Conservation (phyloP, 2,113 vertebrate species). For the Myanophis thanlyinensis region DNA sequence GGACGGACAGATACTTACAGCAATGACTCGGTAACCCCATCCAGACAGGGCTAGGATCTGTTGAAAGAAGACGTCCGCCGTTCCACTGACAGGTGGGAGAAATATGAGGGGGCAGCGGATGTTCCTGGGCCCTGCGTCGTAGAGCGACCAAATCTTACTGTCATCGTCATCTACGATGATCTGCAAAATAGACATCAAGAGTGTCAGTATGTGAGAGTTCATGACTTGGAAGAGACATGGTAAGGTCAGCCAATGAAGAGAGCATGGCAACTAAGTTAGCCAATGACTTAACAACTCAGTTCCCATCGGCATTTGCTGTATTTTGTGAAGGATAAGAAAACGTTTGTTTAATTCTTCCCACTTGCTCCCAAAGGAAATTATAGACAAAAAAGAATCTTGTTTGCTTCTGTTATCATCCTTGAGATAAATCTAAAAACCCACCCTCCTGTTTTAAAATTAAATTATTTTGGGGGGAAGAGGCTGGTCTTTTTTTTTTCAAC, state of each 20-base stretch:
- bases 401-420: background rate
- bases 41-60: conserved; percentile 92
- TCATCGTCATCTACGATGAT: conserved; percentile 98
- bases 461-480: background rate
- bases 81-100: conserved; percentile 94
- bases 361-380: background rate
- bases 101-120: conserved; percentile 96
- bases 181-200: conserved; percentile 65
- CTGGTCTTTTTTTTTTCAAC: background rate
- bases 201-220: no score
- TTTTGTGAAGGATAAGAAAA: background rate
- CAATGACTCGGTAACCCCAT: conserved; percentile 97
- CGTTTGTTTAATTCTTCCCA: background rate
- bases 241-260: no score
- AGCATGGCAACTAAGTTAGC: no score
- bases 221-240: no score
- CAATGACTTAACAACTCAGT: no score
- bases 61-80: conserved; percentile 97
- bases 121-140: conserved; percentile 91
- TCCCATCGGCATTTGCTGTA: background rate
- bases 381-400: background rate
- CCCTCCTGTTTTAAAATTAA: background rate
- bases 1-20: conserved; percentile 77
- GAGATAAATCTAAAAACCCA: background rate
- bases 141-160: conserved; percentile 97